Conservation (phyloP, 2,888 invertebrate species). For the Aporophyla nigra region DNA sequence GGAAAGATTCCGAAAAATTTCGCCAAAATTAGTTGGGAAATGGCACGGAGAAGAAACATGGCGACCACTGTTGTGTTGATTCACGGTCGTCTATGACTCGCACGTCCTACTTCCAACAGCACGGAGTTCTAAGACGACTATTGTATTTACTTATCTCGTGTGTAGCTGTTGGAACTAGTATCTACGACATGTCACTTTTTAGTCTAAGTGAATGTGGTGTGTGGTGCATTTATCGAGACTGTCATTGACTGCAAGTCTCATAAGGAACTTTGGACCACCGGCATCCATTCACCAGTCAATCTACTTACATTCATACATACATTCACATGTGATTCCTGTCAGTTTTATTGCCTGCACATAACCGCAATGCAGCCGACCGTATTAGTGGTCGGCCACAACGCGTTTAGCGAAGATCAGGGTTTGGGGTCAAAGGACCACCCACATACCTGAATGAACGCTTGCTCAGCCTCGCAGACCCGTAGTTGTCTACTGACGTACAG, state of each 20-base stretch:
- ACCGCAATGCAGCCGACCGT: constrained; percentile 45
- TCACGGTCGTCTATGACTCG: constrained; percentile 33
- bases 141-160: constrained; percentile 16
- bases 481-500: not conserved
- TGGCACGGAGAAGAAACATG: constrained; percentile 28
- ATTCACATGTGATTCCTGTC: constrained; percentile 12
- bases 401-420: constrained; percentile 45
- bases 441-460: constrained; percentile 59
- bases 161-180: not conserved
- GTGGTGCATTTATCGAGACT: not conserved
- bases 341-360: constrained; percentile 26
- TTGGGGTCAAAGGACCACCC: constrained; percentile 63
- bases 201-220: not conserved
- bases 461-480: constrained; percentile 15
- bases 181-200: not conserved
- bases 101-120: constrained; percentile 43
- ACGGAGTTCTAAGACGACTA: constrained; percentile 1
- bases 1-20: constrained; percentile 55
- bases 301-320: not conserved
- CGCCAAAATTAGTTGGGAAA: constrained; percentile 56
- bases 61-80: not conserved
- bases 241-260: not conserved
- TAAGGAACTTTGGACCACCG: not conserved
- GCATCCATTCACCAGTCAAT: not conserved
- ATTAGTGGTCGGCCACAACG: constrained; percentile 29